Percentiles rank a stretch among this genome's conserved stretches.
Conservation (phyloP, 1,140 invertebrate genomes). For the Drosophila ananassae region DNA sequence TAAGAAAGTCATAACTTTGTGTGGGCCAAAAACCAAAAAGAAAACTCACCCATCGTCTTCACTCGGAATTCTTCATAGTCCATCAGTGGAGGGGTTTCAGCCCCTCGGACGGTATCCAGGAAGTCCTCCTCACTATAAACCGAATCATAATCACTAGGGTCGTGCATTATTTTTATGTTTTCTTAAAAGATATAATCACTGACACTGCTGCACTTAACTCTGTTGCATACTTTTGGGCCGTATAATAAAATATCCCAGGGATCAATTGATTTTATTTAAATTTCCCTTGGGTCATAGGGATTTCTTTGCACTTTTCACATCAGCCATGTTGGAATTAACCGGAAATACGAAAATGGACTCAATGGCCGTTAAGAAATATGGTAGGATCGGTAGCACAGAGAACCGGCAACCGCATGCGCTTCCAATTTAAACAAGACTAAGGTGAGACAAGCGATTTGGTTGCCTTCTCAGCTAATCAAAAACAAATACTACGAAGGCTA, state of each 20-base stretch:
- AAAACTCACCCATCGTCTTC: constrained; percentile 67
- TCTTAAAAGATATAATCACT: neutral
- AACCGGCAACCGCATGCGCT: constrained; percentile 51
- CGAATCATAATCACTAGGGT: constrained; percentile 70
- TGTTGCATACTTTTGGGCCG: constrained; percentile 62
- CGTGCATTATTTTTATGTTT: constrained; percentile 48
- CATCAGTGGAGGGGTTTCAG: constrained; percentile 61
- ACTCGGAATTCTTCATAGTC: constrained; percentile 69
- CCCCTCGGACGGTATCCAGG: constrained; percentile 49
- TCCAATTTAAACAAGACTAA: constrained; percentile 65
- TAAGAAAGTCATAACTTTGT: constrained; percentile 58
- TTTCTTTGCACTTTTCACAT: neutral
- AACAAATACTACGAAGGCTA: constrained; percentile 71
- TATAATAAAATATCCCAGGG: neutral
- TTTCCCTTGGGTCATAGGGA: neutral
- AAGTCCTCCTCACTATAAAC: constrained; percentile 65
- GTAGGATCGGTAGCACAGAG: constrained; percentile 5
- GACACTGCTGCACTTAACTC: constrained; percentile 3
- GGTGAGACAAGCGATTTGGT: constrained; percentile 15
- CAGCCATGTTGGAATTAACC: neutral
- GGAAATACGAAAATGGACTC: neutral
- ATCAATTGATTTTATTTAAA: neutral
- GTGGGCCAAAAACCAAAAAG: constrained; percentile 6
- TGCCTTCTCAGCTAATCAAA: constrained; percentile 62
- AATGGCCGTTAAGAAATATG: neutral